Evolutionary conservation across 2,888 invertebrate genomes (phyloP).

Genomic region (Lamellibrachia satsuma): DNA sequence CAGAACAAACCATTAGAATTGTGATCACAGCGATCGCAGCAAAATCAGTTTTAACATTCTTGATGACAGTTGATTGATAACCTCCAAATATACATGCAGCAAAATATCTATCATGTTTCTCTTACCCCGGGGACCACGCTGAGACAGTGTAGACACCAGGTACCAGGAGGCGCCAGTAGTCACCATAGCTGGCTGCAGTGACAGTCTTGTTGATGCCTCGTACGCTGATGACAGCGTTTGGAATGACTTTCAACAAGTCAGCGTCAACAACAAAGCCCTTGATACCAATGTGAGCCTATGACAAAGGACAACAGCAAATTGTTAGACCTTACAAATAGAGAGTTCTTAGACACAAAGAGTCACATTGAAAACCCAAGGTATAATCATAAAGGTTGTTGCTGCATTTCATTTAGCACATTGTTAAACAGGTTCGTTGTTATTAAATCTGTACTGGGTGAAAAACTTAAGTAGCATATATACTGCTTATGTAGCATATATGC

Average conservation of each 20-base stretch:
- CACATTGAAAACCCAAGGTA: no score
- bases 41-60: not conserved
- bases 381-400: no score
- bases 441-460: no score
- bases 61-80: not conserved
- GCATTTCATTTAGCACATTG: no score
- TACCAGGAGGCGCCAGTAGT: slow-evolving; percentile 91
- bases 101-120: not conserved
- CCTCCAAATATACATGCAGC: not conserved
- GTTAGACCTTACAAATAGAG: no score
- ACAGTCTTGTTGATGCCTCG: slow-evolving; percentile 69
- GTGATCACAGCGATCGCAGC: not conserved
- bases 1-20: not conserved
- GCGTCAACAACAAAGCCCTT: slow-evolving; percentile 84
- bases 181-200: slow-evolving; percentile 79
- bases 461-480: no score
- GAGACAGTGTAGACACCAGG: slow-evolving; percentile 86
- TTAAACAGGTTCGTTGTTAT: no score
- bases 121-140: slow-evolving; percentile 64
- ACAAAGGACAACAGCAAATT: not conserved
- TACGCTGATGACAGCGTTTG: slow-evolving; percentile 80
- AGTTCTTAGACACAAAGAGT: no score
- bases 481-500: no score
- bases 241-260: slow-evolving; percentile 71
- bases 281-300: slow-evolving; percentile 84